phyloP scores from a whole-genome alignment of 1,140 invertebrate genomes.

The Ceratoteleas bidentatus region DNA sequence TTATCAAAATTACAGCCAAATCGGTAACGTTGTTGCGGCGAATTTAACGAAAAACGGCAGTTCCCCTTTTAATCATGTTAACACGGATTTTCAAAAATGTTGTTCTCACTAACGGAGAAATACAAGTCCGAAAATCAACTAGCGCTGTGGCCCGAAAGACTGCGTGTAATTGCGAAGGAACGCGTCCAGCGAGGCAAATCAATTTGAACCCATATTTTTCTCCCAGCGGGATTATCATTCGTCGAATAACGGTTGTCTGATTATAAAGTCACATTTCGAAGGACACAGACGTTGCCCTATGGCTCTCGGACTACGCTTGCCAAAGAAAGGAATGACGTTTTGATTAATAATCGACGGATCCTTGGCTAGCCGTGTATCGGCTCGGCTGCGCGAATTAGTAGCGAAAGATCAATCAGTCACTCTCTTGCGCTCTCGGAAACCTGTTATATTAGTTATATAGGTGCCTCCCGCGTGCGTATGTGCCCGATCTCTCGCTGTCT shows the following conservation, averaged over 20 bases:
- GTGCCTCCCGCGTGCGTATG: slow-evolving; percentile 49
- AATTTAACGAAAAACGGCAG: too few relatives aligned
- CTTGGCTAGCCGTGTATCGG: slow-evolving; percentile 52
- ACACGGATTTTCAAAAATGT: too few relatives aligned
- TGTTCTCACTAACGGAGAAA: too few relatives aligned
- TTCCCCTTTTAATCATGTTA: too few relatives aligned
- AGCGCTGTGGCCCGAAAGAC: slow-evolving; percentile 13
- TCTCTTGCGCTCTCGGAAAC: slow-evolving; percentile 57
- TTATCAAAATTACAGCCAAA: too few relatives aligned
- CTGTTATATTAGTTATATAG: slow-evolving; percentile 65
- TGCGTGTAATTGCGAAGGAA: slow-evolving; percentile 44
- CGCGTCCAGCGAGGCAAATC: slow-evolving; percentile 53
- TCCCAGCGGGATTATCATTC: slow-evolving; percentile 61
- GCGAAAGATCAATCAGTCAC: slow-evolving; percentile 68
- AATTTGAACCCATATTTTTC: slow-evolving; percentile 67
- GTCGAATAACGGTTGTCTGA: slow-evolving; percentile 68
- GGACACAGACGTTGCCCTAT: slow-evolving; percentile 59
- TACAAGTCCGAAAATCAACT: slow-evolving; percentile 18
- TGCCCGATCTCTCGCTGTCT: slow-evolving; percentile 54
- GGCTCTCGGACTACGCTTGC: slow-evolving; percentile 44
- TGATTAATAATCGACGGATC: slow-evolving; percentile 69
- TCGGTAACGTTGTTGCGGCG: too few relatives aligned
- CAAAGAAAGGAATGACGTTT: slow-evolving; percentile 65
- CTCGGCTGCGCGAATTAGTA: slow-evolving; percentile 59
- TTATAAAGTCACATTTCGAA: slow-evolving; percentile 68